Percentiles rank a stretch among this genome's conserved stretches.
Evolutionary conservation across 2,113 vertebrate species (phyloP).

Genomic region (Dryoscopus gambensis): DNA sequence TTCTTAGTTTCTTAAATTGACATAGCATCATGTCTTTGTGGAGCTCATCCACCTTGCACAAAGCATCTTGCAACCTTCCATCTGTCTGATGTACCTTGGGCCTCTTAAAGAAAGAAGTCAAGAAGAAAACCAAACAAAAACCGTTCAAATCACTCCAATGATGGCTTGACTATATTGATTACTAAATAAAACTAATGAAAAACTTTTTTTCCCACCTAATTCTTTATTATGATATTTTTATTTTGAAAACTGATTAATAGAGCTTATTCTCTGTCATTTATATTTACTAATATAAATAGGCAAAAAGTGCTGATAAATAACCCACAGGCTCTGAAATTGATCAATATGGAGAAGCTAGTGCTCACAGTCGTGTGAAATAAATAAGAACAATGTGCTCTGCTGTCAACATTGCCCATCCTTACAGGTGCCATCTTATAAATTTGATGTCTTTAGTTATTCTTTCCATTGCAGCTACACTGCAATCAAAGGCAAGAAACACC

Average conservation of each 20-base stretch:
- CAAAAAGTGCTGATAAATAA: neutral
- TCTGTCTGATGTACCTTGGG: neutral
- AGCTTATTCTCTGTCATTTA: neutral
- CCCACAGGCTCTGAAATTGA: neutral
- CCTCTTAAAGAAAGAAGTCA: neutral
- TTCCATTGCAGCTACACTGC: neutral
- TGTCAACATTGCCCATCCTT: neutral
- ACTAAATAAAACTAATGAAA: neutral
- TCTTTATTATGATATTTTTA: neutral
- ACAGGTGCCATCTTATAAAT: neutral
- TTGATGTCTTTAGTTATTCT: neutral
- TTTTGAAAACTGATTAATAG: neutral
- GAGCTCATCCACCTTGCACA: neutral
- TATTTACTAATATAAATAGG: neutral
- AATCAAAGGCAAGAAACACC: neutral
- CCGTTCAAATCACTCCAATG: neutral
- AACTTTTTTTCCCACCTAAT: neutral
- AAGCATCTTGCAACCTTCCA: neutral
- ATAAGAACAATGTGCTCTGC: neutral
- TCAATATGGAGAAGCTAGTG: neutral
- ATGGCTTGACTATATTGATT: neutral
- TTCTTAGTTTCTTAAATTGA: neutral
- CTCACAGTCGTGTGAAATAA: fast-evolving
- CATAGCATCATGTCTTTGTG: neutral
- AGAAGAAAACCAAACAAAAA: neutral